These are phyloP conservation scores for Thelaira solivaga DNA, from an alignment of 2,888 invertebrate genomes.

Conservation along the genomic window DNA sequence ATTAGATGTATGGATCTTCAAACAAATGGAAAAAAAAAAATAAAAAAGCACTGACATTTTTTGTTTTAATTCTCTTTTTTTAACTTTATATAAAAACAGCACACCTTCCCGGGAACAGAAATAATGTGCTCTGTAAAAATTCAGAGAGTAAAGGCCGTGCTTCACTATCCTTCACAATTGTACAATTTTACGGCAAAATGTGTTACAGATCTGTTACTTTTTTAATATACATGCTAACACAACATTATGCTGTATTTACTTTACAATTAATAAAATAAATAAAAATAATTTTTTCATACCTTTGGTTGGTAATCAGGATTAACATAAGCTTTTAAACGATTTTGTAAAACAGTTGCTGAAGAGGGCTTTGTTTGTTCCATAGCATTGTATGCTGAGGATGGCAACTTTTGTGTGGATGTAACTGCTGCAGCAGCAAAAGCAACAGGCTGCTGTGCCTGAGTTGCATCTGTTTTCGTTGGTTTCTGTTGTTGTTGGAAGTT, in stretches of 20 bases:
- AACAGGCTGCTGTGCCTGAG: conserved; percentile 6
- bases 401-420: conserved; percentile 42
- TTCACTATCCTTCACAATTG: too few species aligned
- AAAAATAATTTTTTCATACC: conserved; percentile 19
- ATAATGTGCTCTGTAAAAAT: too few species aligned
- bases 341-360: conserved; percentile 30
- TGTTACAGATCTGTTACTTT: too few species aligned
- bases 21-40: background rate
- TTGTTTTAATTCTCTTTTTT: too few species aligned
- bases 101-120: too few species aligned
- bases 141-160: too few species aligned
- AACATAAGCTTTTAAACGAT: conserved; percentile 41
- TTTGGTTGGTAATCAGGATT: conserved; percentile 34
- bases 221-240: too few species aligned
- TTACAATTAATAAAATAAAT: background rate
- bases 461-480: conserved; percentile 6
- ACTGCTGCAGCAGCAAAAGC: background rate
- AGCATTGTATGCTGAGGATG: conserved; percentile 18
- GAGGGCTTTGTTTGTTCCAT: conserved; percentile 15
- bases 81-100: too few species aligned
- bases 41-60: too few species aligned
- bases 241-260: too few species aligned
- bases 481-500: conserved; percentile 41
- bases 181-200: too few species aligned
- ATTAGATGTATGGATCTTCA: background rate